Evolutionary conservation across 2,797 vertebrate genomes (phyloP).

Genomic region (Danionella dracula): DNA sequence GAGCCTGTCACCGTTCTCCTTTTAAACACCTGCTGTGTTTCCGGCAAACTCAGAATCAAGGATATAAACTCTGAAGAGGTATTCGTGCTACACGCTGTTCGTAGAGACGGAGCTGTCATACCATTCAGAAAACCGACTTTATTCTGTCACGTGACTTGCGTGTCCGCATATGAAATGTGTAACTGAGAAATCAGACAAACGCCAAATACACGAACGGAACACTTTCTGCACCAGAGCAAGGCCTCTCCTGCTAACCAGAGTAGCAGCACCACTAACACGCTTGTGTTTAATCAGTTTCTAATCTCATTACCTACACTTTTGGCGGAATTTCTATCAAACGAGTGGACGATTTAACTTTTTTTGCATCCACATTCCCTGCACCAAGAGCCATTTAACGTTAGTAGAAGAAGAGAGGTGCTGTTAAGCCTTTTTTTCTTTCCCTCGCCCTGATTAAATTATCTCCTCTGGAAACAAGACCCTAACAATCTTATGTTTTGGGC

Average conservation of each 20-base stretch:
- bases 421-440: neutral
- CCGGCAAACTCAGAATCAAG: neutral
- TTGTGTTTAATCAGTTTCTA: slow-evolving; percentile 12
- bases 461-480: neutral
- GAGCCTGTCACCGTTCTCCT: neutral
- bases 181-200: neutral
- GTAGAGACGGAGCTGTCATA: slow-evolving; percentile 4
- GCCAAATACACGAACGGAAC: neutral
- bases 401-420: too few relatives aligned
- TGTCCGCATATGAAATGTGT: neutral
- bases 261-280: slow-evolving; percentile 21
- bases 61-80: neutral
- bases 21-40: neutral
- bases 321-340: neutral
- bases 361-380: neutral
- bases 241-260: slow-evolving; percentile 9
- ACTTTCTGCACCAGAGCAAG: slow-evolving; percentile 6
- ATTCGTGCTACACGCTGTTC: neutral
- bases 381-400: neutral
- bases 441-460: slow-evolving; percentile 1
- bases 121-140: neutral
- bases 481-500: slow-evolving; percentile 21
- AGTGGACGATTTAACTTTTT: neutral
- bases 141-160: neutral
- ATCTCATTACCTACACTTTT: slow-evolving; percentile 22